Base-by-base conservation (phyloP, 2,113 vertebrate species). In the Gymnorhina tibicen region DNA sequence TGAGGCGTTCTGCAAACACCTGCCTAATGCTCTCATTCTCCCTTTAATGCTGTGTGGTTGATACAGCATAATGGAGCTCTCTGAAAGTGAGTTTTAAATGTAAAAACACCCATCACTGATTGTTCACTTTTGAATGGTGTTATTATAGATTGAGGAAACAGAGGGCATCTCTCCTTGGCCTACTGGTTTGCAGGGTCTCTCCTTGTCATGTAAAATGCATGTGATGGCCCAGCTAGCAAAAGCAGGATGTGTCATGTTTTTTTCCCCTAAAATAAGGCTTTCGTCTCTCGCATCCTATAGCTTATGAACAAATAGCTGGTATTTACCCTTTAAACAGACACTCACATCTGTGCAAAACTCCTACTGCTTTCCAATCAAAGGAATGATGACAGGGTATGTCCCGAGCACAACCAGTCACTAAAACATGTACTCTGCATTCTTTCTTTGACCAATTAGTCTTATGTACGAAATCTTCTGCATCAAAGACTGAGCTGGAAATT, bases 1-100 rank as follows among this genome's bases (percentile, higher is more conserved):
- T 33, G 64, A 69, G 62, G 55, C 2, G 0, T 35, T 72, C 90
- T 73, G 53, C 69, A 82, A 37, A 27, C 69, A 56, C 73, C 70
- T 85, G 49, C 55, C 35, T 24, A 58, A 60, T 13, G 35, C 46
- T 44, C 27, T 14, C 3, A 0, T 8, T 35, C 0, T 0, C 58
- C 32, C 22, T 33, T 70, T 30, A n/a, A 60, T 9, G 15, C 68
- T 18, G 6, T 3, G 16, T 1, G 28, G 21, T 23, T 62, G 62
- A 14, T 21, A 8, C 5, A 1, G 69, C 44, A 27, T 24, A 46
- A 81, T 77, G 58, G 56, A 15, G 73, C 23, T 70, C 67, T 66
- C 70, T 74, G 77, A 72, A 92, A 95, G 49, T 58, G 55, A 91
- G 87, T 53, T 92, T 50, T 79, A 79, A 80, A 94, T 92, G 80